Percentiles rank a stretch among this genome's conserved stretches.
Conservation (phyloP, 2,888 invertebrate species). For the Mesorhabditis sp. region DNA sequence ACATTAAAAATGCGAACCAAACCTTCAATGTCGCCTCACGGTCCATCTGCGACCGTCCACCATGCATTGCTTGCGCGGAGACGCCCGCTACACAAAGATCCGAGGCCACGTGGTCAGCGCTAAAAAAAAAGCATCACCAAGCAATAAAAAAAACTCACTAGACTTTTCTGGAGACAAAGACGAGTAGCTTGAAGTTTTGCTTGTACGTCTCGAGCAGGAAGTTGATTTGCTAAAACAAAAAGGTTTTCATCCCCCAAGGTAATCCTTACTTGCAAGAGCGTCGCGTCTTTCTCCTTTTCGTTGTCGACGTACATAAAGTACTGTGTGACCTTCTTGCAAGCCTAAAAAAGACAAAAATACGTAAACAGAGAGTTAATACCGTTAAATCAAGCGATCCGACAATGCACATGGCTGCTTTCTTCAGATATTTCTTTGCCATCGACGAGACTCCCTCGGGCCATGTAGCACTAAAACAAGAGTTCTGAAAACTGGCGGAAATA, state of each 20-base stretch:
- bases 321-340: constrained; percentile 82
- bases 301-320: constrained; percentile 72
- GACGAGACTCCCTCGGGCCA: constrained; percentile 85
- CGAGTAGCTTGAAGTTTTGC: constrained; percentile 77
- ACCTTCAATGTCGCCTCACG: constrained; percentile 70
- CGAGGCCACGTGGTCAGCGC: constrained; percentile 77
- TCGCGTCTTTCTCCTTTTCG: constrained; percentile 8
- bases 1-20: neutral
- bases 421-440: constrained; percentile 81
- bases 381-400: constrained; percentile 81
- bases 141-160: constrained; percentile 17
- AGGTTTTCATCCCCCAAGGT: neutral
- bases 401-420: constrained; percentile 81
- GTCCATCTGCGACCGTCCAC: constrained; percentile 76
- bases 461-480: constrained; percentile 70
- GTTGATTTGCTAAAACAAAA: constrained; percentile 16
- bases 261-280: neutral
- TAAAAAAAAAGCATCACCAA: constrained; percentile 31
- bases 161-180: constrained; percentile 82
- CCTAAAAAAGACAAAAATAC: constrained; percentile 60
- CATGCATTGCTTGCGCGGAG: constrained; percentile 78
- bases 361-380: constrained; percentile 36
- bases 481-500: neutral
- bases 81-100: constrained; percentile 73
- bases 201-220: constrained; percentile 69